Conservation (phyloP, 1,140 invertebrate species). For the Anastrepha ludens region DNA sequence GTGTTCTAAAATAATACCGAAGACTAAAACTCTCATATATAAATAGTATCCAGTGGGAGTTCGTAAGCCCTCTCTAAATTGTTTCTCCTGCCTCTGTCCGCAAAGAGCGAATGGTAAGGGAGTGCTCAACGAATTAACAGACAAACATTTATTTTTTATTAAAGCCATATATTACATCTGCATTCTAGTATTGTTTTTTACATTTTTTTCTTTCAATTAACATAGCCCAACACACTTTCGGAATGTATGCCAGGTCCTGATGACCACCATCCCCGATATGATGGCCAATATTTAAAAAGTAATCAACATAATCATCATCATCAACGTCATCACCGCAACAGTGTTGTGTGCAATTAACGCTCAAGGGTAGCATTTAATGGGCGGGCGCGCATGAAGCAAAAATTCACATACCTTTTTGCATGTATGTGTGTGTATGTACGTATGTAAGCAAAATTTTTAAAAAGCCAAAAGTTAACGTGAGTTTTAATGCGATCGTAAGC, state of each 20-base stretch:
- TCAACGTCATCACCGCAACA: constrained; percentile 13
- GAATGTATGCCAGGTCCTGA: no score
- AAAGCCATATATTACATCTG: not conserved
- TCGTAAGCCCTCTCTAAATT: no score
- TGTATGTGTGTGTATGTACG: not conserved
- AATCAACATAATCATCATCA: constrained; percentile 26
- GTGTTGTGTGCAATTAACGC: not conserved
- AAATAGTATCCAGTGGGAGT: no score
- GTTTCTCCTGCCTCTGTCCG: no score
- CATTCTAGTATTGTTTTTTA: not conserved
- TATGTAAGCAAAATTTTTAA: not conserved
- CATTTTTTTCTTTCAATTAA: not conserved
- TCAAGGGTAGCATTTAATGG: constrained; percentile 26
- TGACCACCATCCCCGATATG: not conserved
- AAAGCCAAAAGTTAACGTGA: not conserved
- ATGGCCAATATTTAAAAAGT: constrained; percentile 30
- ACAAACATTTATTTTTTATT: no score
- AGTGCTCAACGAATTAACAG: no score
- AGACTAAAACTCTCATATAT: no score
- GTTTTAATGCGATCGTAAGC: not conserved
- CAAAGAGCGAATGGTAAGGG: no score
- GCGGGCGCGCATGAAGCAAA: not conserved
- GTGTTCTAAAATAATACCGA: no score
- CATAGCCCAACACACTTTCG: no score
- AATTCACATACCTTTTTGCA: not conserved